Percentiles rank a stretch among this genome's conserved stretches.
Evolutionary conservation across 2,113 vertebrate species (phyloP).

Genomic region (Oryzias melastigma): DNA sequence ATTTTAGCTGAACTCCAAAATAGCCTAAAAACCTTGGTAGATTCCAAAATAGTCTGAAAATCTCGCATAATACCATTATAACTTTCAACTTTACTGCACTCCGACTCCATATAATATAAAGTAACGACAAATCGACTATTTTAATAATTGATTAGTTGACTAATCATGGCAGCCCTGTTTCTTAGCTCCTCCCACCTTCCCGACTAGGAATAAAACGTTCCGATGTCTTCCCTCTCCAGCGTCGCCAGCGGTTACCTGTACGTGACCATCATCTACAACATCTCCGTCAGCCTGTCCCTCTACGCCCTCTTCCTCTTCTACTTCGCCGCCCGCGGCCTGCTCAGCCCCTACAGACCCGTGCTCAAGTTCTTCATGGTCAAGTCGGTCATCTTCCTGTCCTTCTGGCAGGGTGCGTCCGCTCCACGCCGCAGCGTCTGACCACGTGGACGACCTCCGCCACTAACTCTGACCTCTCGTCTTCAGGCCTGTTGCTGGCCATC

Average conservation of each 20-base stretch:
- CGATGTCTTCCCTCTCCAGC: conserved; percentile 62
- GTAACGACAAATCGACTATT: no score
- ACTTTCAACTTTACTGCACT: no score
- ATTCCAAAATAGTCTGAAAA: no score
- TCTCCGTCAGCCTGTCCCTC: conserved; percentile 94
- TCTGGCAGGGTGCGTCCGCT: conserved; percentile 89
- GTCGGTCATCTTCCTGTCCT: conserved; percentile 97
- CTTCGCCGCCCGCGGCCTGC: conserved; percentile 89
- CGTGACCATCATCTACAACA: conserved; percentile 93
- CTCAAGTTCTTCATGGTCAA: conserved; percentile 99
- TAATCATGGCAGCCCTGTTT: no score
- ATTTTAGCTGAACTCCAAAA: no score
- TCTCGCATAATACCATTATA: no score
- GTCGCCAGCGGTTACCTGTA: conserved; percentile 94
- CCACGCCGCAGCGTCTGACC: background rate
- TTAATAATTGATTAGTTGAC: no score
- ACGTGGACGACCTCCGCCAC: no score
- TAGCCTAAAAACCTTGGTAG: no score
- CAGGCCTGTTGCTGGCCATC: conserved; percentile 96
- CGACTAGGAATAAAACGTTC: background rate
- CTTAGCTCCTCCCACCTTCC: no score
- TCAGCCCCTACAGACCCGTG: conserved; percentile 92
- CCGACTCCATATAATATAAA: no score
- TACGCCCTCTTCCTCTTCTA: conserved; percentile 98
- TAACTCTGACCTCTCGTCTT: background rate